These are phyloP conservation scores for Zonitis immaculata DNA, from an alignment of 2,888 invertebrate genomes.

Conservation along the genomic window DNA sequence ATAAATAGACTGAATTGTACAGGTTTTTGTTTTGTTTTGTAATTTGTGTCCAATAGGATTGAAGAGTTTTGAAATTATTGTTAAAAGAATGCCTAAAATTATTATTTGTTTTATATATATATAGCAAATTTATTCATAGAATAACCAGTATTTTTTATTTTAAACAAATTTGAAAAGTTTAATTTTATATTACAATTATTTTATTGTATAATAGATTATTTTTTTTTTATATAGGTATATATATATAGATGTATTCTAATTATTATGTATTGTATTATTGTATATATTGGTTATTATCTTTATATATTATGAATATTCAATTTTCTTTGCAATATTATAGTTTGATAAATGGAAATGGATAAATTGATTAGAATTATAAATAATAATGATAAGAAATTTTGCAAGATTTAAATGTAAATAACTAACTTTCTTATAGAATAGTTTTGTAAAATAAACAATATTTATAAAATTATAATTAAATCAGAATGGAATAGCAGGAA, in stretches of 20 bases:
- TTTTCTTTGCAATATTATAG: slow-evolving; percentile 15
- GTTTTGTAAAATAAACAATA: slow-evolving; percentile 35
- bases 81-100: background rate
- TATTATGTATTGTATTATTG: slow-evolving; percentile 16
- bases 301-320: slow-evolving; percentile 4
- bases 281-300: slow-evolving; percentile 17
- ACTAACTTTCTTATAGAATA: slow-evolving; percentile 33
- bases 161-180: slow-evolving; percentile 6
- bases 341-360: background rate
- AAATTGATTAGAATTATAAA: background rate
- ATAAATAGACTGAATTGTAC: slow-evolving; percentile 22
- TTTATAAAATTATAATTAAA: slow-evolving; percentile 1
- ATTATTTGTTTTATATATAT: background rate
- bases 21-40: too few species aligned
- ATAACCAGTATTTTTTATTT: slow-evolving; percentile 20
- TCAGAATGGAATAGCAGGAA: slow-evolving; percentile 7
- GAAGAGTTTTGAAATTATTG: background rate
- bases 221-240: background rate
- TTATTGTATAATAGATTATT: slow-evolving; percentile 5
- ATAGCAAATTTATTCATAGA: background rate
- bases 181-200: slow-evolving; percentile 6
- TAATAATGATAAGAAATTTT: background rate
- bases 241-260: slow-evolving; percentile 7
- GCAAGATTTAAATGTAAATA: slow-evolving; percentile 18
- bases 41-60: background rate